Evolutionary conservation across 2,797 vertebrate genomes (phyloP), one percentile per base, ranked within the genome.

Genomic region (Chaetophractus vellerosus): DNA sequence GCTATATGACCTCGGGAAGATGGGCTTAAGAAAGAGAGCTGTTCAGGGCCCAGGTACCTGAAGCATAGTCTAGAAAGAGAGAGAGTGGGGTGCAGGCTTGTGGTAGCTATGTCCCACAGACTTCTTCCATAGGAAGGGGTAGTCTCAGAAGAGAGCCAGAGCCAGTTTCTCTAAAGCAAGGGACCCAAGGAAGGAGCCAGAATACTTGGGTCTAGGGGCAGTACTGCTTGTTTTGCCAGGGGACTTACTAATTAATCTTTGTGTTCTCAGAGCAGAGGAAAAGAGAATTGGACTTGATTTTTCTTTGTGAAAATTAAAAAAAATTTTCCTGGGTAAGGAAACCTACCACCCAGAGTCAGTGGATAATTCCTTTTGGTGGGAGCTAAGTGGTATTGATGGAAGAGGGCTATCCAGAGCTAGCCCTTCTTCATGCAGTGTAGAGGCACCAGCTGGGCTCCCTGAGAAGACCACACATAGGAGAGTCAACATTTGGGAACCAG

Each of bases 381-480:
- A 6, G 28, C 5, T 52, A 38, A 41, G 48, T 72, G 19, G 15
- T 28, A 0, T 14, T 72, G 57, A 55, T 31, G 26, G 6, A 86
- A 59, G 38, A 72, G 6, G 38, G 24, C 52, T 23, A 1, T 21
- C 19, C 9, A 64, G 59, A 21, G 5, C 12, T 31, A 14, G 52
- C 59, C 2, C 12, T 31, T 5, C 9, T 18, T 41, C 21, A 28
- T 41, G 55, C 21, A 61, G 28, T 5, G 4, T 7, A 50, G 36
- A 74, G 9, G 6, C 1, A n/a, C n/a, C 9, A 16, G 23, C 3
- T 57, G 14, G 41, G 9, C 38, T 78, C 10, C 63, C 36, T 1
- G 4, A 3, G 33, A 79, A 45, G 23, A 2, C 19, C 4, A 2
- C 12, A 18, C 0, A 0, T 9, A 31, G 57, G 2, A 83, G 24